Base-by-base conservation (phyloP, 2,113 vertebrate species). In the Cacatua alba region DNA sequence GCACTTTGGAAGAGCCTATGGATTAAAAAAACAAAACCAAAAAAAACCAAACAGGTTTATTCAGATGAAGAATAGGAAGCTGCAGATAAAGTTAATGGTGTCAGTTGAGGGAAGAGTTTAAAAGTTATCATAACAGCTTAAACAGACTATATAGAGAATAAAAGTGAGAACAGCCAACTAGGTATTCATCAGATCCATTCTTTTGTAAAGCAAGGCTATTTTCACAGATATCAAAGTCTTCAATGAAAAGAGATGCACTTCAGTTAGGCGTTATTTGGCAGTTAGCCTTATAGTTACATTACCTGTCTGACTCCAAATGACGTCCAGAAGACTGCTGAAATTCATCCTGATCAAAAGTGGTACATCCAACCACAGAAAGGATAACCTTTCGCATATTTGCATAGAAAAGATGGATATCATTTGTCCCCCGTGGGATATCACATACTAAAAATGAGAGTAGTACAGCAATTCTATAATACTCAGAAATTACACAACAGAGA, bases 351-450 rank as follows among this genome's bases (percentile, higher is more conserved):
- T 89, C 70, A 60, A 25, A 82, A 88, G n/a, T 4, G 3, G 78
- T 90, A 81, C 96, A 94, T 63, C 99, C 98, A 41, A 98, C 71
- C 75, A 99, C 95, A 24, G 98, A 98, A 85, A 99, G 97, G 43
- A 98, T 95, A 81, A 99, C 92, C 91, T 98, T 99, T 59, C 90
- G 98, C 98, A 99, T 98, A 85, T 97, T 99, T 87, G 98, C 97
- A 83, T 98, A 99, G 97, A 99, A 99, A 60, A 99, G 97, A 70
- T 98, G 98, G 55, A 98, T 97, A 86, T 99, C 99, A 80, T 98
- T 99, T 60, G 98, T 98, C 57, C 97, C 97, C 41, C 98, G 98
- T 23, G 99, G 99, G 68, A 99, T 97, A 95, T 99, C 99, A 87
- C 94, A 99, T 0, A 97, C 99, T 99, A 78, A 59, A 95, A 95